Percentiles rank a stretch among this genome's conserved stretches.
phyloP scores from a whole-genome alignment of 2,113 vertebrate species.

The Piprites chloris region DNA sequence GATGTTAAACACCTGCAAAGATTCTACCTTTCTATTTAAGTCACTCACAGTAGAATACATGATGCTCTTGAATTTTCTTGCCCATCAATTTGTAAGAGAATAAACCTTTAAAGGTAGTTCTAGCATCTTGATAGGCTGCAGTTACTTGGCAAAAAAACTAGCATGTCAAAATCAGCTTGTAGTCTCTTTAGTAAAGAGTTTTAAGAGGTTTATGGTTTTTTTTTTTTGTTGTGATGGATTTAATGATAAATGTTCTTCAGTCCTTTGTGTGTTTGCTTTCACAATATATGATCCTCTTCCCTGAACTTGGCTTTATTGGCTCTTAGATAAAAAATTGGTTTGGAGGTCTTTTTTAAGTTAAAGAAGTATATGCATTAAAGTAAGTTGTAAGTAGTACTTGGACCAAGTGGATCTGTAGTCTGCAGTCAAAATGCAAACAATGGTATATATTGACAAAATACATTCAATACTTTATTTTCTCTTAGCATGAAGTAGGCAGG shows the following conservation, averaged over 20 bases:
- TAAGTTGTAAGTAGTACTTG: background rate
- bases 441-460: background rate
- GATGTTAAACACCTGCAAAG: background rate
- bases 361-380: background rate
- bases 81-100: background rate
- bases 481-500: background rate
- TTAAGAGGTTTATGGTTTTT: background rate
- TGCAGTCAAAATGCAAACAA: background rate
- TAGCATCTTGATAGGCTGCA: background rate
- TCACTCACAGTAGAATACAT: background rate
- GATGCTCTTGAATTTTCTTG: background rate
- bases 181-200: background rate
- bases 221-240: background rate
- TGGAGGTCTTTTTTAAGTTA: background rate
- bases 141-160: background rate
- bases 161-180: background rate
- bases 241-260: background rate
- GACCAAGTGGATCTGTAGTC: background rate
- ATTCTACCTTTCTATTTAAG: background rate
- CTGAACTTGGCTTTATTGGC: background rate
- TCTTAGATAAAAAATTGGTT: background rate
- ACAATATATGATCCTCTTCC: background rate
- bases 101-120: background rate
- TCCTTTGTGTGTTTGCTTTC: background rate
- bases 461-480: background rate